Evolutionary conservation across 2,113 vertebrate genomes (phyloP), one percentile per base, ranked within the genome.

Genomic region (Dendropsophus ebraccatus): DNA sequence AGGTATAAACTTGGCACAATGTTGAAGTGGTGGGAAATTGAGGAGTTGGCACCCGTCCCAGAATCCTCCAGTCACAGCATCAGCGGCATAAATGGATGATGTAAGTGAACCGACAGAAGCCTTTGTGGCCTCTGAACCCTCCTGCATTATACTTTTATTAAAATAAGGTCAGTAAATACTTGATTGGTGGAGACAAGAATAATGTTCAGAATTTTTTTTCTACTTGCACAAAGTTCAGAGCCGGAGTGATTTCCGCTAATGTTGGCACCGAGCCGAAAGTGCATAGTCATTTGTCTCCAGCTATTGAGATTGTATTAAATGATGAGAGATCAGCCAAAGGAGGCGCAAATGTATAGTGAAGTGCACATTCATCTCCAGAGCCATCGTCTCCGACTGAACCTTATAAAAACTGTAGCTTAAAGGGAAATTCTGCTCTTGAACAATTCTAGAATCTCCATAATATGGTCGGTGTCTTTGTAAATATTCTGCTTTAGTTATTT

Each of bases 31-130:
- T 56, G 49, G 69, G 32, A 78, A 78, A 69, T 47, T 23, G 47
- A 78, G 45, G 35, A 78, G 12, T 23, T 85, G 83, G 83, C 83
- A 12, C 7, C 12, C 1, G 21, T 52, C 83, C 83, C 60, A 54
- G 58, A 85, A 32, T n/a, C 8, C 2, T 32, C 41, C 70, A 45
- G 69, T 60, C 37, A 9, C 10, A 21, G 73, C 3, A 19, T 13
- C 3, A 52, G 60, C 10, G 52, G 52, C 83, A 41, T 65, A 54
- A 69, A 49, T 41, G 60, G 70, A 60, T 6, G 25, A 19, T n/a
- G 45, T 52, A 13, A 85, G 41, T 67, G 28, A 25, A 74, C 45
- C 19, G 10, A n/a, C 62, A 14, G 17, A 67, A 77, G 56, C 45
- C 56, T 67, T 25, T 78, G 25, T 41, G 1, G 32, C 47, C 69